These are phyloP conservation scores for Erebia epiphron DNA, from an alignment of 2,888 invertebrate species.

Conservation along the genomic window DNA sequence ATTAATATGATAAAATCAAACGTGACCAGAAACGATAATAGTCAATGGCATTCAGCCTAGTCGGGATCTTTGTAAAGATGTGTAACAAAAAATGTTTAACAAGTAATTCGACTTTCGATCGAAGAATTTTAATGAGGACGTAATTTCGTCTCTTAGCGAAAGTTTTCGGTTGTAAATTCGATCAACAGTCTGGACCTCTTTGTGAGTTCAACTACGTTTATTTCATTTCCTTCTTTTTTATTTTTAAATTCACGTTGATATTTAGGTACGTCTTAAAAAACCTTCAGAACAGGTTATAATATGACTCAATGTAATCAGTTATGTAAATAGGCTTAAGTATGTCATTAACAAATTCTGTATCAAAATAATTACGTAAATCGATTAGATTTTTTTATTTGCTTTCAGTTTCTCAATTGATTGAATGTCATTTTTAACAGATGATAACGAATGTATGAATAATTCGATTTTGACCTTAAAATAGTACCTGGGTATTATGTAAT, in stretches of 20 bases:
- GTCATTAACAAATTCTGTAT: not conserved
- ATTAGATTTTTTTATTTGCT: not conserved
- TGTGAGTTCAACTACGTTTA: not conserved
- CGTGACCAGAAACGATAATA: no score
- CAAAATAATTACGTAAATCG: not conserved
- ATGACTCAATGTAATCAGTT: not conserved
- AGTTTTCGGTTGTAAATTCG: conserved; percentile 8
- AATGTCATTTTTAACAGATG: not conserved
- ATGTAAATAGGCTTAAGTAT: not conserved
- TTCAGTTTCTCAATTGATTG: not conserved
- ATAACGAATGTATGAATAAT: not conserved
- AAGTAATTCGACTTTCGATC: not conserved
- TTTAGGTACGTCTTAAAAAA: not conserved
- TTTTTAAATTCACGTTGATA: not conserved
- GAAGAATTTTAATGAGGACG: not conserved
- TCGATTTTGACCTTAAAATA: no score
- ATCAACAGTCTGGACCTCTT: not conserved
- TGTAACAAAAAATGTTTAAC: not conserved
- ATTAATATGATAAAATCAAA: no score
- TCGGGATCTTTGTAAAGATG: not conserved
- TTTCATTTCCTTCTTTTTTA: not conserved
- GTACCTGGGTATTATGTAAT: no score
- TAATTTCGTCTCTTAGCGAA: not conserved
- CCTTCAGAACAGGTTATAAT: not conserved
- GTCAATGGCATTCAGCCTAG: not conserved